Conservation (phyloP, 1,140 invertebrate genomes). For the Macrocentrus cingulum region DNA sequence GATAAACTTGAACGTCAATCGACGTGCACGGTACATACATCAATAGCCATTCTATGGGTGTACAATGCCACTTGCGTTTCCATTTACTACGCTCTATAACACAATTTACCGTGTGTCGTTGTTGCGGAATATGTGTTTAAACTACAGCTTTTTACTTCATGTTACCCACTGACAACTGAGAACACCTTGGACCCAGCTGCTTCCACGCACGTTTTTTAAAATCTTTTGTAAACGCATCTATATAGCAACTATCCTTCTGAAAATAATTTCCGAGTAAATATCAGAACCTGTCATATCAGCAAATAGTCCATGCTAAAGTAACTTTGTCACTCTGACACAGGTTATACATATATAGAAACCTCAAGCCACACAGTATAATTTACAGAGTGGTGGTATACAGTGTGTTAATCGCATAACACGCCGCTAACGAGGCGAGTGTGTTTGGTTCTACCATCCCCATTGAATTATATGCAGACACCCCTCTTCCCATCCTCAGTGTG, state of each 20-base stretch:
- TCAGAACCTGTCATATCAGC: too few species aligned
- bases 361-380: conserved; percentile 29
- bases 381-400: conserved; percentile 32
- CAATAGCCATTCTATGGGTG: too few species aligned
- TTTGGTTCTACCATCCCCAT: conserved; percentile 24
- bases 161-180: too few species aligned
- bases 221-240: too few species aligned
- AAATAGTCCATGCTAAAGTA: conserved; percentile 22
- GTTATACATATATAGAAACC: conserved; percentile 10
- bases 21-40: conserved; percentile 5
- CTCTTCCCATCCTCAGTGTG: background rate
- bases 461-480: background rate
- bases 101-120: conserved; percentile 17
- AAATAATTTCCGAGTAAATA: too few species aligned
- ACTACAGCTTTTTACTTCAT: too few species aligned
- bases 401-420: conserved; percentile 37
- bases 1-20: conserved; percentile 40
- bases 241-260: too few species aligned
- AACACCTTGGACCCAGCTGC: too few species aligned
- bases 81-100: background rate
- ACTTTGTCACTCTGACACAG: conserved; percentile 25
- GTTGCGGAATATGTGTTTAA: too few species aligned
- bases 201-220: too few species aligned
- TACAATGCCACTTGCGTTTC: conserved; percentile 5
- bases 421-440: conserved; percentile 35